Conservation (phyloP, 2,797 vertebrate species). For the Chaenodraco wilsoni region DNA sequence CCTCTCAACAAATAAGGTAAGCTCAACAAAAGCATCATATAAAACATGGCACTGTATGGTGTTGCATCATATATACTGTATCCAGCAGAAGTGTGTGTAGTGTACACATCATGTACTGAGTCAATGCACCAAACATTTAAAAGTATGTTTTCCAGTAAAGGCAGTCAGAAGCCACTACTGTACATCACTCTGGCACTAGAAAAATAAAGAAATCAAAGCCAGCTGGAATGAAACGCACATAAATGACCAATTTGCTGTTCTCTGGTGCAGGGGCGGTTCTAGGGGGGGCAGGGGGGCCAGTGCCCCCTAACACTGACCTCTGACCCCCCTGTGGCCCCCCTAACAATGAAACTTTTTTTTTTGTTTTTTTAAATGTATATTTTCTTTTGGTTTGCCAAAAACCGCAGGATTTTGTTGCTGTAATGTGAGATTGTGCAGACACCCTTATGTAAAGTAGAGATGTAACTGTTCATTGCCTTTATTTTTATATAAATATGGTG, state of each 20-base stretch:
- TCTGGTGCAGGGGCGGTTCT: background rate
- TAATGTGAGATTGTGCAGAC: no score
- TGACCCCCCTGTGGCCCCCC: no score
- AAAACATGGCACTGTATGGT: background rate
- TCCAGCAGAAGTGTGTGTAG: background rate
- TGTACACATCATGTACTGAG: background rate
- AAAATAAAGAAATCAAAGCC: constrained; percentile 16
- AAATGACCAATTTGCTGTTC: constrained; percentile 31
- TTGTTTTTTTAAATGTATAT: no score
- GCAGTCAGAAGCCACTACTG: constrained; percentile 23
- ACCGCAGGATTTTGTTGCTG: no score
- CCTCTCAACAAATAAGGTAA: background rate
- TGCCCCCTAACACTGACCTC: no score
- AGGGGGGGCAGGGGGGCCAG: no score
- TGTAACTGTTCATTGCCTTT: no score
- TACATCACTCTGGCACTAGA: constrained; percentile 30
- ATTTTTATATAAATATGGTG: no score
- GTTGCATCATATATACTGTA: no score
- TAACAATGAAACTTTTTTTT: no score
- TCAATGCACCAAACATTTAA: constrained; percentile 2
- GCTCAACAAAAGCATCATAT: background rate
- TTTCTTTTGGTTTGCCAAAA: no score
- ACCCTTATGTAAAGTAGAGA: no score
- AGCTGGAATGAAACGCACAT: constrained; percentile 25
- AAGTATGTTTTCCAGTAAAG: background rate